Base-by-base conservation (phyloP, 2,113 vertebrate species). In the Mobula hypostoma region DNA sequence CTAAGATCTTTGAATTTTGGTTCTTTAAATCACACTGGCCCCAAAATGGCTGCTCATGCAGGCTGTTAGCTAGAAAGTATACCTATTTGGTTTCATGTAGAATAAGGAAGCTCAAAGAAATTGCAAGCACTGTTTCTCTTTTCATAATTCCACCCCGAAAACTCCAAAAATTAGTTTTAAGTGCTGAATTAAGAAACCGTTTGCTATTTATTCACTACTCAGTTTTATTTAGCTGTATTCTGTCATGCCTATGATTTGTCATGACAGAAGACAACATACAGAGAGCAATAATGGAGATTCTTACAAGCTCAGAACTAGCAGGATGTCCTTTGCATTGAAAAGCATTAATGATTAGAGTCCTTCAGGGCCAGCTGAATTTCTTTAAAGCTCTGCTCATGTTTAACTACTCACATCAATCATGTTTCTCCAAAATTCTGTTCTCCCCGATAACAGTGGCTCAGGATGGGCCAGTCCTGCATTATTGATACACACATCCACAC, bases 401-500 rank as follows among this genome's bases (percentile, higher is more conserved):
- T 19, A 7, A 77, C 94, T 12, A 96, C 98, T 97, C 97, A 99
- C 99, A 0, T 98, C 98, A 17, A 99, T 97, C 98, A 99, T 99
- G 24, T 98, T 98, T 96, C 97, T 97, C 99, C 99, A 99, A 93
- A 98, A 97, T 4, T 98, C 98, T 0, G 98, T 99, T 95, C 80
- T 98, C 66, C 99, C 98, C 0, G 97, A 98, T 94, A 99, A 97
- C 96, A 99, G 95, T 0, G 98, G 97, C 95, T 99, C 98, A 0
- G 97, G 97, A 94, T 98, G 97, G 36, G 98, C 98, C 95, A 99
- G 95, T 66, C 99, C 98, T 0, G 99, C 99, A 0, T 99, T 99
- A 96, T 99, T 99, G 96, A 99, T 98, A 96, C 99, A 99, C 66
- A 99, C 98, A 1, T 99, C 98, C 94, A 99, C 98, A 0, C 99